A percentile compares a stretch with the other conserved stretches of the same genome.
These are phyloP conservation scores for Atlantisia rogersi DNA, from an alignment of 2,113 vertebrate genomes.

Conservation along the genomic window DNA sequence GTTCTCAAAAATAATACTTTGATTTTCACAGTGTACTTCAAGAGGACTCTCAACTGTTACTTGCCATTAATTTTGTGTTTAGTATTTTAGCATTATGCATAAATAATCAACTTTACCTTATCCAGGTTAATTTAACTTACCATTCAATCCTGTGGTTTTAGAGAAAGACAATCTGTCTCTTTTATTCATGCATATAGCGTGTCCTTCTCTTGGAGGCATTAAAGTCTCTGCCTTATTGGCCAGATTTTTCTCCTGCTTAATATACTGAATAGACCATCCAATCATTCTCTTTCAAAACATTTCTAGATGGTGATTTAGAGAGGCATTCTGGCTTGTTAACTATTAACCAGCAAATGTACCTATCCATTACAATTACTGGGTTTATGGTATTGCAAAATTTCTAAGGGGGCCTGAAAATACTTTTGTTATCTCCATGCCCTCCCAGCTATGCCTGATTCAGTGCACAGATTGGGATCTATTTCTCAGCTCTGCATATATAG, in stretches of 20 bases:
- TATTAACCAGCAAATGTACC: conserved; percentile 74
- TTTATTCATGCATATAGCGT: background rate
- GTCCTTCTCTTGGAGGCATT: conserved; percentile 6
- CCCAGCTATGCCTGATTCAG: conserved; percentile 4
- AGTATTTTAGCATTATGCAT: background rate
- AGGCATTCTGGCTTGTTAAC: conserved; percentile 68
- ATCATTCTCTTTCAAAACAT: conserved; percentile 47
- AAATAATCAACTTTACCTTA: background rate
- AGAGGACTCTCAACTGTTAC: background rate
- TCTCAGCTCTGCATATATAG: background rate
- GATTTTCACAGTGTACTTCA: conserved; percentile 13
- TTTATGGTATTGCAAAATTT: conserved; percentile 61
- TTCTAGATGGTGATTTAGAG: conserved; percentile 54
- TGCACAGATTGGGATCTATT: background rate
- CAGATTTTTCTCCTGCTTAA: conserved; percentile 51
- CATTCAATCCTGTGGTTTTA: background rate
- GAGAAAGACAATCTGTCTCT: conserved; percentile 21
- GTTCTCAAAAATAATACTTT: conserved; percentile 37
- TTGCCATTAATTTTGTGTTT: background rate
- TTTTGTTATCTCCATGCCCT: conserved; percentile 57
- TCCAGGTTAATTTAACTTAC: conserved; percentile 62
- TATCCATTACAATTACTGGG: conserved; percentile 51
- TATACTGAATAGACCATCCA: conserved; percentile 19
- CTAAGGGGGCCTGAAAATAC: conserved; percentile 20
- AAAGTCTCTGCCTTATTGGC: conserved; percentile 63